Evolutionary conservation across 1,140 invertebrate genomes (phyloP).

Genomic region (Odontomachus brunneus): DNA sequence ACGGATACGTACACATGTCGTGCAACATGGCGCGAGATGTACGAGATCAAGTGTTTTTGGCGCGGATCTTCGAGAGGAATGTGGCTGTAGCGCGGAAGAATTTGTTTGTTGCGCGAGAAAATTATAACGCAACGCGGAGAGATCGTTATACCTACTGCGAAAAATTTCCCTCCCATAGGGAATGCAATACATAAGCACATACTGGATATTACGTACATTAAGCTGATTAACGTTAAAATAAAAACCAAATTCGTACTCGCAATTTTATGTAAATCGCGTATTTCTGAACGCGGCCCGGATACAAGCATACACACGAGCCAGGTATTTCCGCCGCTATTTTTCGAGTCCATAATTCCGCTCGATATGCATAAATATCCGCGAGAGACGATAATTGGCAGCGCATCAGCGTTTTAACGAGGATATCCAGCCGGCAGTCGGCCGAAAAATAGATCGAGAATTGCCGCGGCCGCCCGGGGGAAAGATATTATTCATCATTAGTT

Average conservation of each 20-base stretch:
- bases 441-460: conserved; percentile 32
- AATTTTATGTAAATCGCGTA: neutral
- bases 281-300: neutral
- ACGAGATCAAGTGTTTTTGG: neutral
- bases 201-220: too few species aligned
- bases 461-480: neutral
- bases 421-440: neutral
- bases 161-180: too few species aligned
- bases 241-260: neutral
- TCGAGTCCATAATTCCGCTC: neutral
- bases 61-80: too few species aligned
- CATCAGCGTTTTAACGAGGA: conserved; percentile 33
- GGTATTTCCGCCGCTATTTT: conserved; percentile 6
- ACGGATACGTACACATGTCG: too few species aligned
- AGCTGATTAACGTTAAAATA: too few species aligned
- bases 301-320: neutral
- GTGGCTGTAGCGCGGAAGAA: too few species aligned
- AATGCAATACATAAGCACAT: too few species aligned
- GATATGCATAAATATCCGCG: neutral
- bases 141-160: too few species aligned
- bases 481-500: conserved; percentile 60
- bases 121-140: too few species aligned
- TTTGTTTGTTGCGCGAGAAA: too few species aligned
- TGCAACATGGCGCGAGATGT: neutral
- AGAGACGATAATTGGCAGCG: neutral